Evolutionary conservation across 2,797 vertebrate species (phyloP).

Genomic region (Onychomys arenicola): DNA sequence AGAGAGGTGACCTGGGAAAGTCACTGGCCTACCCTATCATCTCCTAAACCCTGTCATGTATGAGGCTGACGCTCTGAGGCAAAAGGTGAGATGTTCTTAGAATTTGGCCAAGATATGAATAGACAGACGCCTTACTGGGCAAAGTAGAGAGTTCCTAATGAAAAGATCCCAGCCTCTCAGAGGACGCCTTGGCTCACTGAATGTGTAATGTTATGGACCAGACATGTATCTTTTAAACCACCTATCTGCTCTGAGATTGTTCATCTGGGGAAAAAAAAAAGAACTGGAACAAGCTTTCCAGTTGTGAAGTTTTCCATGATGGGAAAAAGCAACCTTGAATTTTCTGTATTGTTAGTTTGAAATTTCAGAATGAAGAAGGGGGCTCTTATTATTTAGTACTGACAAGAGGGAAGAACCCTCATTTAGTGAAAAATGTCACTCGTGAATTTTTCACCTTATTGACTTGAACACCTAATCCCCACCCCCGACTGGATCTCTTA

Average conservation of each 20-base stretch:
- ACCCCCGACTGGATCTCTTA: not conserved
- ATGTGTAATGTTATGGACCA: not conserved
- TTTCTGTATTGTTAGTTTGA: conserved; percentile 52
- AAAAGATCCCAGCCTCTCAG: not conserved
- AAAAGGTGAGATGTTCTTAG: conserved; percentile 33
- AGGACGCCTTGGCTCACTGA: not conserved
- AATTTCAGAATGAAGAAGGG: conserved; percentile 48
- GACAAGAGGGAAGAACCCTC: conserved; percentile 30
- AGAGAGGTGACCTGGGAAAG: not conserved
- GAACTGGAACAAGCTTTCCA: not conserved
- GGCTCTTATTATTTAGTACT: not conserved
- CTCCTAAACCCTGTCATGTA: not conserved
- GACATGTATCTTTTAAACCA: not conserved
- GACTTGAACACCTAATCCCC: conserved; percentile 16
- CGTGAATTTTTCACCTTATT: conserved; percentile 61
- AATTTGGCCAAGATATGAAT: not conserved
- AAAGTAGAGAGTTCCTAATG: not conserved
- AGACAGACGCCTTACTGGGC: not conserved
- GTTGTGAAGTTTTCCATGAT: conserved; percentile 25
- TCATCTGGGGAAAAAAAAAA: conserved; percentile 2
- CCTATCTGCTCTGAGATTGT: not conserved
- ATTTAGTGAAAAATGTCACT: conserved; percentile 46
- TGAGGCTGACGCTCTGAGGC: not conserved
- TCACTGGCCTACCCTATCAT: not conserved
- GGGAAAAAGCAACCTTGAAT: conserved; percentile 45